These are phyloP conservation scores for Podarcis cretensis DNA, from an alignment of 2,113 vertebrate genomes.

Conservation along the genomic window DNA sequence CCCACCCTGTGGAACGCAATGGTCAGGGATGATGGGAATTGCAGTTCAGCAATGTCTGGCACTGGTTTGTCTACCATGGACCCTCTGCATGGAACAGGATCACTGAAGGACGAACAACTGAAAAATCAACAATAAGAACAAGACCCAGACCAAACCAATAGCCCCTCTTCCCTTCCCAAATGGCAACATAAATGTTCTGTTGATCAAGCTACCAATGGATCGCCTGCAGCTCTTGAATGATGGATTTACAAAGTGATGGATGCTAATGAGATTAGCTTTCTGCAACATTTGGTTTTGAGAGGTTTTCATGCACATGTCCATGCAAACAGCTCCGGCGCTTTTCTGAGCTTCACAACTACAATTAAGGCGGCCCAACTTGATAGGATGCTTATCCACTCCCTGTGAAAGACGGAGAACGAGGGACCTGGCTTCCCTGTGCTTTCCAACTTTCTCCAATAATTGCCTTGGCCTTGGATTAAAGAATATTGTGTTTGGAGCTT, in stretches of 20 bases:
- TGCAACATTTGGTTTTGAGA: neutral
- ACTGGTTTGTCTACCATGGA: too few species aligned
- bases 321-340: neutral
- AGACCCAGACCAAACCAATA: too few species aligned
- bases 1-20: too few species aligned
- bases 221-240: neutral
- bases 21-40: too few species aligned
- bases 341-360: neutral
- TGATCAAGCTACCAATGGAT: neutral
- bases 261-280: neutral
- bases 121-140: neutral
- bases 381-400: neutral
- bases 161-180: too few species aligned
- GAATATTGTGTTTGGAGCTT: slow-evolving; percentile 9
- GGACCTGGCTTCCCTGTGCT: neutral
- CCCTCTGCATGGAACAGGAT: neutral
- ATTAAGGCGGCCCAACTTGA: neutral
- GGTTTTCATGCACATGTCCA: neutral
- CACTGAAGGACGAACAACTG: neutral
- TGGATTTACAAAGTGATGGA: neutral
- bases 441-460: neutral
- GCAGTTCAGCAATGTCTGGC: neutral
- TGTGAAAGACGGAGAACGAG: neutral
- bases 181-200: neutral
- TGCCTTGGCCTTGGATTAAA: neutral